phyloP scores from a whole-genome alignment of 2,113 vertebrate species.

The Xenus cinereus region DNA sequence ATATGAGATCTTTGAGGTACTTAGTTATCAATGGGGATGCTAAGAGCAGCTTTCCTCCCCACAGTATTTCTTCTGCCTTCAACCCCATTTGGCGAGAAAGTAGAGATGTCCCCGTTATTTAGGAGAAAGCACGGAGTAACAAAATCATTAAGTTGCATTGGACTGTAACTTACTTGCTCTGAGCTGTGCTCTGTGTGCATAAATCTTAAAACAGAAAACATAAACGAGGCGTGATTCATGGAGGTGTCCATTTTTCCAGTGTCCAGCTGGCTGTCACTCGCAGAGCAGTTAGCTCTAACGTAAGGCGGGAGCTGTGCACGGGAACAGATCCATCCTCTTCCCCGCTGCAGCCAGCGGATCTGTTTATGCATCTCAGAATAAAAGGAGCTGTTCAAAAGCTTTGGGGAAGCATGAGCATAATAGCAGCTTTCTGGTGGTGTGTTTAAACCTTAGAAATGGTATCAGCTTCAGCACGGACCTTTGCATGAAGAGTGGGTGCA shows the following conservation, averaged over 20 bases:
- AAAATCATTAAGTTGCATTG: not conserved
- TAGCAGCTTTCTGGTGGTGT: not conserved
- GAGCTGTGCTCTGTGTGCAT: not conserved
- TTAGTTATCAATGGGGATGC: not conserved
- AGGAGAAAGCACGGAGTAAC: not conserved
- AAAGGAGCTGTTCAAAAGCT: not conserved
- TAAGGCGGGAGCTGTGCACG: accelerated
- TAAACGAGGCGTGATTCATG: not conserved
- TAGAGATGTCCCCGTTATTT: not conserved
- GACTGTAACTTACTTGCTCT: not conserved
- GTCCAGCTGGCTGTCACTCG: not conserved
- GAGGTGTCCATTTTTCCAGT: not conserved
- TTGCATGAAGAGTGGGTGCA: not conserved
- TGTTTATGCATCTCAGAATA: not conserved
- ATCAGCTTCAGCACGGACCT: not conserved
- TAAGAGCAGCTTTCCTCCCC: not conserved
- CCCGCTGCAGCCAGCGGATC: accelerated
- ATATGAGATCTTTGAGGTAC: not conserved
- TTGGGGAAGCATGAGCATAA: not conserved
- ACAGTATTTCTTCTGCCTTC: not conserved
- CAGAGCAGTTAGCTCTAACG: not conserved
- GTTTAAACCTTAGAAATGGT: not conserved
- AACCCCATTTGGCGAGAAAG: accelerated
- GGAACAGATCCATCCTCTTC: not conserved
- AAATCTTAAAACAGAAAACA: not conserved